A percentile compares a stretch with the other conserved stretches of the same genome.
These are phyloP conservation scores for Boulengeromyrus knoepffleri DNA, from an alignment of 2,113 vertebrate genomes.

Conservation along the genomic window DNA sequence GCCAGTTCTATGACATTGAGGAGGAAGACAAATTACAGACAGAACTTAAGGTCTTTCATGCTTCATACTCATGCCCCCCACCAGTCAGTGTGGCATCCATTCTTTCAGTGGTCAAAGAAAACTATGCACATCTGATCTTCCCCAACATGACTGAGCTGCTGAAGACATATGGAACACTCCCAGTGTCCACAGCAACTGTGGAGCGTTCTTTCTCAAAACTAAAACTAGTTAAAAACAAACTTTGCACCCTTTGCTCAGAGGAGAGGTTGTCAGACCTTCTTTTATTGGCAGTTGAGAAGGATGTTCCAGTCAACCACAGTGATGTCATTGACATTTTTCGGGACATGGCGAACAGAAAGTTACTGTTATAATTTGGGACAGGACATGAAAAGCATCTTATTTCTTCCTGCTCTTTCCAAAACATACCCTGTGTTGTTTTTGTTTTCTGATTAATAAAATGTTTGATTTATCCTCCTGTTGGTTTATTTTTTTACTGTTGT, in stretches of 20 bases:
- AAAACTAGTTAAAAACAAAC: neutral
- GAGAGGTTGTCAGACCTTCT: constrained; percentile 22
- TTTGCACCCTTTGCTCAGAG: constrained; percentile 18
- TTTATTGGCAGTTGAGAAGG: constrained; percentile 21
- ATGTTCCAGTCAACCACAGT: constrained; percentile 13
- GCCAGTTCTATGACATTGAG: constrained; percentile 16
- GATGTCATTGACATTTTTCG: constrained; percentile 10
- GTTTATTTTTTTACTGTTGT: too few relatives aligned
- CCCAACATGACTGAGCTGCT: constrained; percentile 12
- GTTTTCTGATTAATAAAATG: too few relatives aligned
- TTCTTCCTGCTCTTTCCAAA: too few relatives aligned
- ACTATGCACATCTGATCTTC: constrained; percentile 18
- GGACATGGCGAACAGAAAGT: neutral
- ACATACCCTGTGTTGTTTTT: too few relatives aligned
- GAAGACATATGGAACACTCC: constrained; percentile 8
- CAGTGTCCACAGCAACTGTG: constrained; percentile 13
- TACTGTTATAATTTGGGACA: neutral
- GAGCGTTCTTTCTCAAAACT: constrained; percentile 19
- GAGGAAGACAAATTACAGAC: neutral
- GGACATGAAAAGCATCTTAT: neutral
- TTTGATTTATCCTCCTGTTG: too few relatives aligned
- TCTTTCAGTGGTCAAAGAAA: constrained; percentile 16
- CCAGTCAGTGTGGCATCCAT: neutral
- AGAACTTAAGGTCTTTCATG: constrained; percentile 8
- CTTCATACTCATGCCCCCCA: constrained; percentile 13